These are phyloP conservation scores for Gambusia affinis DNA, from an alignment of 2,113 vertebrate genomes.

Conservation along the genomic window DNA sequence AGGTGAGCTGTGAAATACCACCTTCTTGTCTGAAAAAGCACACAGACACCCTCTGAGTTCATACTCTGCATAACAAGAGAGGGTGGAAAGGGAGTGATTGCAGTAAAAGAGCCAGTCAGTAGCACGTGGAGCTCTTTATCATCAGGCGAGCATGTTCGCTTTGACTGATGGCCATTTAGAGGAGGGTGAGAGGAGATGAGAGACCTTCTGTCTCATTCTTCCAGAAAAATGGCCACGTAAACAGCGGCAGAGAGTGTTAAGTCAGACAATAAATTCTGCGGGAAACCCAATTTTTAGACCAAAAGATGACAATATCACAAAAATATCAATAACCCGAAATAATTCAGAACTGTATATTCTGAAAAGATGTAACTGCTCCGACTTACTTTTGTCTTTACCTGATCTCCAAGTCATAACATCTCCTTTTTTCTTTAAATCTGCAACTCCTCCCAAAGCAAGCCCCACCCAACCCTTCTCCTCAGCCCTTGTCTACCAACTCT, in stretches of 20 bases:
- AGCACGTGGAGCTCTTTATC: constrained; percentile 35
- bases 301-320: constrained; percentile 50
- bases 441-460: constrained; percentile 9
- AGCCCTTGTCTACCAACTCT: constrained; percentile 20
- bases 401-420: neutral
- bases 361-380: constrained; percentile 30
- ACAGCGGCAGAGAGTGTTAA: constrained; percentile 27
- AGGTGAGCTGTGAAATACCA: constrained; percentile 60
- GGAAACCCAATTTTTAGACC: constrained; percentile 27
- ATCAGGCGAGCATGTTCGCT: constrained; percentile 40
- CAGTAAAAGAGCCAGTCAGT: constrained; percentile 21
- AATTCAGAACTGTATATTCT: constrained; percentile 13
- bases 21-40: constrained; percentile 35
- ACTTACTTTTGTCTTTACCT: constrained; percentile 16
- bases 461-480: neutral
- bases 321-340: constrained; percentile 51
- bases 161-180: constrained; percentile 58
- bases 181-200: constrained; percentile 40
- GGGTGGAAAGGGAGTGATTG: constrained; percentile 8
- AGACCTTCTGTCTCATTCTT: constrained; percentile 41
- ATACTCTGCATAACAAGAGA: constrained; percentile 52
- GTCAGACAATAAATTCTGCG: constrained; percentile 28
- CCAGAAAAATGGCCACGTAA: constrained; percentile 37
- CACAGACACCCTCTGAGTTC: constrained; percentile 41
- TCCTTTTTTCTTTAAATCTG: neutral